Evolutionary conservation across 2,113 vertebrate genomes (phyloP), one percentile per base, ranked within the genome.

Genomic region (Dicentrarchus labrax): DNA sequence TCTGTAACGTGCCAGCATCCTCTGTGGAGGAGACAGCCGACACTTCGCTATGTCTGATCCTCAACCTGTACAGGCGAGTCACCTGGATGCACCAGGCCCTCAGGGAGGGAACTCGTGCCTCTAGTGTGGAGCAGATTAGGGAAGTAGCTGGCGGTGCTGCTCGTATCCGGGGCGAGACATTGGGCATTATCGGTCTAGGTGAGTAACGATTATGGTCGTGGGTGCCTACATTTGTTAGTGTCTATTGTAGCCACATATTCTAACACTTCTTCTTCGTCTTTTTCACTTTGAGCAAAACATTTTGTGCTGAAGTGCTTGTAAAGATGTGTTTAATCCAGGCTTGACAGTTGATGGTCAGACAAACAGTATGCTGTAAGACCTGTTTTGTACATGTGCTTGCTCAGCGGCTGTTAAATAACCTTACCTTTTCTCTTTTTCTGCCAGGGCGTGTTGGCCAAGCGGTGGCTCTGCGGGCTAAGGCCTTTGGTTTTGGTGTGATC

Each of bases 11-110:
- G 82, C 97, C 97, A 50, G 96, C 97, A 17, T 93, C 96, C 16
- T 98, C 97, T 2, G 96, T 98, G 89, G 97, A 98, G 90, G 97
- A 98, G 93, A 98, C 97, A 0, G 97, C 97, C 15, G 97, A 98
- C 90, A 97, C 97, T 7, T 97, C 97, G 22, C 95, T 98, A 84
- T 98, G 97, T 93, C 96, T 97, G 88, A 97, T 98, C 86, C 93
- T 98, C 79, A 98, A 98, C 93, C 94, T 98, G 71, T 98, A 98
- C 94, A 96, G 97, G 72, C 95, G 97, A 69, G 96, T 97, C 82
- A 97, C 97, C 72, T 98, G 97, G 97, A 96, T 98, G 38, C 97
- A 98, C 89, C 97, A 98, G 91, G 96, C 96, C 38, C 96, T 98
- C 87, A 90, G 97, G 47, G 97, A 98, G 92, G 97, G 97, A 82